Evolutionary conservation across 2,888 invertebrate species (phyloP).

Genomic region (Apamea crenata): DNA sequence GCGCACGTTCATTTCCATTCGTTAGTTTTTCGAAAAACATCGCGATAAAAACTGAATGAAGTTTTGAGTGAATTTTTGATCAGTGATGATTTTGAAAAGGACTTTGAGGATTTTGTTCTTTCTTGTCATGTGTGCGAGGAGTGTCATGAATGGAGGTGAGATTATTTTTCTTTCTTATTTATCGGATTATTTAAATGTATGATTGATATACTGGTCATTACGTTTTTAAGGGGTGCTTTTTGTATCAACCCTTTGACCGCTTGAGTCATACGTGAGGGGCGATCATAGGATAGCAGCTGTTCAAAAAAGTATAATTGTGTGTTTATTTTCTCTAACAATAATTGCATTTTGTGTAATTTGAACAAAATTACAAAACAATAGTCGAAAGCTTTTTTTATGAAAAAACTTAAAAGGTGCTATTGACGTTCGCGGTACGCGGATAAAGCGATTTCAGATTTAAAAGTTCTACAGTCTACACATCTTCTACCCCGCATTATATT

Average conservation of each 20-base stretch:
- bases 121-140: conserved; percentile 76
- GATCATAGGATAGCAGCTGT: conserved; percentile 40
- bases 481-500: neutral
- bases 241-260: conserved; percentile 53
- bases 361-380: neutral
- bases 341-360: neutral
- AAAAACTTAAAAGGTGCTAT: neutral
- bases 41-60: conserved; percentile 64
- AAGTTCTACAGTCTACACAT: neutral
- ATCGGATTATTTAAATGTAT: conserved; percentile 20
- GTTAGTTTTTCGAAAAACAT: conserved; percentile 52
- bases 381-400: neutral
- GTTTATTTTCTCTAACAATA: neutral
- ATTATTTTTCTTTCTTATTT: conserved; percentile 17
- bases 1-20: conserved; percentile 68
- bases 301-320: conserved; percentile 9
- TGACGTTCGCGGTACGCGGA: neutral
- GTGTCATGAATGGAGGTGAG: conserved; percentile 84
- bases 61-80: conserved; percentile 49
- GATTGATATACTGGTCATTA: conserved; percentile 49
- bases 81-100: conserved; percentile 83
- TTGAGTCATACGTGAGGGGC: conserved; percentile 35
- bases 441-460: neutral
- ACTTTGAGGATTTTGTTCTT: conserved; percentile 76
- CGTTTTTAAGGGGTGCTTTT: conserved; percentile 49